Percentiles rank a stretch among this genome's conserved stretches.
Conservation (phyloP, 2,888 invertebrate species). For the Pseudoips prasinana region DNA sequence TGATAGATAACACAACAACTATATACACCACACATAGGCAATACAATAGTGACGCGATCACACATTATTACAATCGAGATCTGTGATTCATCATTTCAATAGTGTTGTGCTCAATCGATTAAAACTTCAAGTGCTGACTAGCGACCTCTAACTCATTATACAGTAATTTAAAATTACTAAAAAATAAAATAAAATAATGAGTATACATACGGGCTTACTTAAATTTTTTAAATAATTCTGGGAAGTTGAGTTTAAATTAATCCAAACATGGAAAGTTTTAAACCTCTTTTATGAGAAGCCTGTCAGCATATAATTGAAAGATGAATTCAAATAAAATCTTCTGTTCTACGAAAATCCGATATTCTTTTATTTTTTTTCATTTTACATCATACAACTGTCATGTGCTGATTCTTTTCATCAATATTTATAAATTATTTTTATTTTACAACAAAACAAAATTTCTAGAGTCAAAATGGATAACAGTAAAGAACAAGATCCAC, state of each 20-base stretch:
- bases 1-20: conserved; percentile 74
- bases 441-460: conserved; percentile 37
- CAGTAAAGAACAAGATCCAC: conserved; percentile 54
- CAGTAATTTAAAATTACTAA: no score
- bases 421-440: conserved; percentile 14
- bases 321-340: conserved; percentile 27
- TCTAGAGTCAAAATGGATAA: conserved; percentile 33
- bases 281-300: conserved; percentile 1
- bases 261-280: neutral
- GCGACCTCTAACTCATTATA: conserved; percentile 19
- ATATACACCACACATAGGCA: conserved; percentile 54
- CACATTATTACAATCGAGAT: conserved; percentile 23
- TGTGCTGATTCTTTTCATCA: conserved; percentile 46
- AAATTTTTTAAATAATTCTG: no score
- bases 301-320: conserved; percentile 11
- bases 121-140: conserved; percentile 1
- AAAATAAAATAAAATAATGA: no score
- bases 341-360: conserved; percentile 22
- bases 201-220: no score
- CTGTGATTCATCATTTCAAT: conserved; percentile 20
- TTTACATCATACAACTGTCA: conserved; percentile 49
- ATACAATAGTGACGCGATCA: conserved; percentile 53
- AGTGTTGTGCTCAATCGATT: conserved; percentile 23
- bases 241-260: no score
- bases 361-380: conserved; percentile 42